Conservation (phyloP, 2,888 invertebrate species). For the Eustalomyia histrio region DNA sequence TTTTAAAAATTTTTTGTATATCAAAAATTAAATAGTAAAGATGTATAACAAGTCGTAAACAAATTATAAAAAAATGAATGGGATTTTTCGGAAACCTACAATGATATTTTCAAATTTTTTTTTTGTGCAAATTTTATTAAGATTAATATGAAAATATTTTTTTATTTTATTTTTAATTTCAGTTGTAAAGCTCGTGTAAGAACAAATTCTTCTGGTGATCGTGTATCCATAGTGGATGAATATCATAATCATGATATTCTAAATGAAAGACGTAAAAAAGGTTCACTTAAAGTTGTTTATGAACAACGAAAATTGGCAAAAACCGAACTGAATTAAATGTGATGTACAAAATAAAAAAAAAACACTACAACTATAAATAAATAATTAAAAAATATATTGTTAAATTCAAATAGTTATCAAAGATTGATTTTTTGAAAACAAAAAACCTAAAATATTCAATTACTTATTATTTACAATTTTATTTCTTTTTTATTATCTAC, state of each 20-base stretch:
- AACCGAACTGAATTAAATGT: conserved; percentile 36
- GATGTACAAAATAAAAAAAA: background rate
- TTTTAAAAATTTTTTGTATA: too few relatives aligned
- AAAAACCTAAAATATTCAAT: background rate
- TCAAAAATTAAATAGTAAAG: too few relatives aligned
- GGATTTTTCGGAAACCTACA: too few relatives aligned
- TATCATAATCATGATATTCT: conserved; percentile 73
- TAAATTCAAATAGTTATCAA: too few relatives aligned
- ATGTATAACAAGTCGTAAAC: too few relatives aligned
- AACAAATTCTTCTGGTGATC: conserved; percentile 71
- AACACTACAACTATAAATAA: background rate
- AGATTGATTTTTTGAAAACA: too few relatives aligned
- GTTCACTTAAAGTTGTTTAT: conserved; percentile 72
- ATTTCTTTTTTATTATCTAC: conserved; percentile 8
- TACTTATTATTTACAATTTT: background rate
- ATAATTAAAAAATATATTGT: background rate
- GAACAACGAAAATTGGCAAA: conserved; percentile 69
- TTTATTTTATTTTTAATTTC: background rate
- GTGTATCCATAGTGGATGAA: conserved; percentile 72
- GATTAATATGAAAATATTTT: too few relatives aligned
- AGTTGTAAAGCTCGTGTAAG: conserved; percentile 74
- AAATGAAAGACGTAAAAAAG: conserved; percentile 73
- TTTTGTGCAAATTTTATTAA: too few relatives aligned
- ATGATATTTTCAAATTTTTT: too few relatives aligned
- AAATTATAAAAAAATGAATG: too few relatives aligned